Percentiles rank a stretch among this genome's conserved stretches.
phyloP scores from a whole-genome alignment of 2,888 invertebrate genomes.

The Polia nebulosa region DNA sequence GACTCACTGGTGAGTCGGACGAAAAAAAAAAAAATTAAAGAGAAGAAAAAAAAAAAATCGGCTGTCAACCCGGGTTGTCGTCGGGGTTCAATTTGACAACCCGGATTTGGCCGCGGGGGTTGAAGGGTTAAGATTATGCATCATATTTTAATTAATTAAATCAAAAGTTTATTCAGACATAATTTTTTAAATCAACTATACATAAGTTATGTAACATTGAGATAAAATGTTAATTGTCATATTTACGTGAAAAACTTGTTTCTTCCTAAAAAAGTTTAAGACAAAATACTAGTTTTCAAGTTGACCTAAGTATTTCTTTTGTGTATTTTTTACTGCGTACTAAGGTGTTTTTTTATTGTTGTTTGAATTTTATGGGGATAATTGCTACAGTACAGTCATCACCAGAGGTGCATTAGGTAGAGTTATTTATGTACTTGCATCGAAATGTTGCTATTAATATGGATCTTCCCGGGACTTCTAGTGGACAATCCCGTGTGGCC shows the following conservation, averaged over 20 bases:
- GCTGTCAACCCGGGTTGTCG: no score
- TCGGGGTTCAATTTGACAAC: no score
- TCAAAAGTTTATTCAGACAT: background rate
- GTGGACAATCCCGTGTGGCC: no score
- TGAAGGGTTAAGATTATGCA: background rate
- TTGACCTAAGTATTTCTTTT: background rate
- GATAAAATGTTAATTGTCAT: background rate
- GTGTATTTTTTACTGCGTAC: background rate
- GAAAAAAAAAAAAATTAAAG: no score
- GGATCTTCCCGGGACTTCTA: no score
- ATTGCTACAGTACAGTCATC: background rate
- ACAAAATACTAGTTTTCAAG: background rate
- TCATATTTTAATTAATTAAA: background rate
- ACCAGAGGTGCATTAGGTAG: no score
- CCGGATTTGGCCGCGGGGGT: no score
- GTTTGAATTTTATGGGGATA: background rate
- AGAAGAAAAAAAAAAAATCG: no score
- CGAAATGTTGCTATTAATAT: background rate
- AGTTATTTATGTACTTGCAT: background rate
- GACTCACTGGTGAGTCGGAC: no score
- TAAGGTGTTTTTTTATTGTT: background rate
- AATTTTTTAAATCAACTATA: slow-evolving; percentile 1
- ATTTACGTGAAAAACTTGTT: slow-evolving; percentile 9
- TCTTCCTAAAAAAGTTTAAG: background rate
- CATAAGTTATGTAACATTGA: background rate